Evolutionary conservation across 2,888 invertebrate genomes (phyloP), one percentile per base, ranked within the genome.

Genomic region (Mesopsocus fuscifrons): DNA sequence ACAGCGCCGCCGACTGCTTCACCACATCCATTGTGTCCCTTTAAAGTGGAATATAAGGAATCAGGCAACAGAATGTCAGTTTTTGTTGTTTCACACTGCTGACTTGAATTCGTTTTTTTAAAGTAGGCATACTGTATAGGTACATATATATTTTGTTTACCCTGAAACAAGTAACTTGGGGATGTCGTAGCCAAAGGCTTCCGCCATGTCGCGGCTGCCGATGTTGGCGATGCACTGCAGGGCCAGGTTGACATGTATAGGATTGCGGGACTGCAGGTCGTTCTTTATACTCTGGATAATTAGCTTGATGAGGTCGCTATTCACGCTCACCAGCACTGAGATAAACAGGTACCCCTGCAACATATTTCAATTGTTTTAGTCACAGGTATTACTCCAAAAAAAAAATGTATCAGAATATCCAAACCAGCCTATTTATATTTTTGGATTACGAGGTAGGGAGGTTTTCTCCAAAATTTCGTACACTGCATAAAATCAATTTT

Each of bases 201-300:
- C 97, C n/a, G 95, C 97, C 98, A 99, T 99, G 61, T 99, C 98
- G 57, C 88, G 82, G 60, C 92, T 94, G 45, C 98, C 98, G 62
- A 99, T 97, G 63, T 99, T 99, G 43, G 98, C 97, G 58, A 99
- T 97, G 64, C 98, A 99, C 65, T 99, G 97, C 52, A 99, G 71
- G 41, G 98, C 97, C 58, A 99, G 72, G 64, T 95, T 97, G 43
- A 98, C 94, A 61, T 97, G 95, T 56, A 97, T 88, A 32, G 98
- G 97, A 67, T 98, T 99, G 53, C 71, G 74, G 48, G 89, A 91
- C 54, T 80, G 79, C 57, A 99, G 69, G 68, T 99, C 98, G 70
- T 95, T 97, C 66, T 97, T 95, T 59, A 99, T 95, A 59, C 92
- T 92, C 66, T 98, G 95, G 54, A 97, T 94, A 54, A 99, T 98